Base-by-base conservation (phyloP, 1,140 invertebrate genomes). In the Idris sp. region DNA sequence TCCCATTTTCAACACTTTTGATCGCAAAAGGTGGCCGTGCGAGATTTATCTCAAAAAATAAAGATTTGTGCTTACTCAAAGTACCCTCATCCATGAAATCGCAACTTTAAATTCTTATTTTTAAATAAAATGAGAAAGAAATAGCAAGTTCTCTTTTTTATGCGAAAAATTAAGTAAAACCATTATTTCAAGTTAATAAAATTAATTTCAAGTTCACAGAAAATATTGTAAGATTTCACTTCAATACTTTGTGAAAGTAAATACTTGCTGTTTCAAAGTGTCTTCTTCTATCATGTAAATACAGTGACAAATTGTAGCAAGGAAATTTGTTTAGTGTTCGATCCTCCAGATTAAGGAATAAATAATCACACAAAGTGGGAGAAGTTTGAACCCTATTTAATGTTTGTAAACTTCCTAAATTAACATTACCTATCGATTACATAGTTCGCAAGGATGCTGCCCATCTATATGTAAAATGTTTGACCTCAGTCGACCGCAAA, bases 401-500 rank as follows among this genome's bases (percentile, higher is more conserved):
- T 72, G 41, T 53, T 62, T 30, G 43, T 44, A 49, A 64, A 58
- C 43, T 62, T 64, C 14, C 43, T 30, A 58, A 64, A 64, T 64
- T 38, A 56, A 51, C 48, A 61, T 69, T 61, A 69, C 35, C 15
- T 49, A 72, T 72, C 58, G 49, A 72, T 72, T 72, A 49, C 51
- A 54, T 58, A 43, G 40, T 48, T 54, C 19, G 14, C 26, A 53
- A 35, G 41, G 31, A 71, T 33, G 40, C 15, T 54, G 14, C 38
- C 49, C 41, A 71, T 71, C 56, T 71, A 56, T 62, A 71, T 71
- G 67, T 71, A 71, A 62, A 71, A 71, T 62, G 49, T 62, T 61
- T 61, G 56, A 54, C 56, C 67, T 26, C 67, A 62, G 25, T 26
- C 36, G 30, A 43, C 68, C 68, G 26, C 68, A 72, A 72, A 72